A percentile compares a stretch with the other conserved stretches of the same genome.
These are phyloP conservation scores for Magallana gigas DNA, from an alignment of 1,140 invertebrate species.

Conservation along the genomic window DNA sequence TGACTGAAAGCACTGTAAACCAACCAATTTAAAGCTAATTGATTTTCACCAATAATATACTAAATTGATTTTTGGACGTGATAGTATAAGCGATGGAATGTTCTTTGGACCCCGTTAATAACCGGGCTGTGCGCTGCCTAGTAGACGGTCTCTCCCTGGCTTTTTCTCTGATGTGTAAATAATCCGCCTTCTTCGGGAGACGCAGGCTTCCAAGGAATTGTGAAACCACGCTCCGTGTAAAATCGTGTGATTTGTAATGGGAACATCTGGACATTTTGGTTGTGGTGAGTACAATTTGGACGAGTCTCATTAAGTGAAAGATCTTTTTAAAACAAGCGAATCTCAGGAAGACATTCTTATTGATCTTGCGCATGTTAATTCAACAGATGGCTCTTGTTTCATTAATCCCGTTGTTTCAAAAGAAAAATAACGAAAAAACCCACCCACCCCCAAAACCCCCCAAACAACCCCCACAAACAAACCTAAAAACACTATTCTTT, in stretches of 20 bases:
- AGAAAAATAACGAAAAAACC: no score
- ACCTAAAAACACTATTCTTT: no score
- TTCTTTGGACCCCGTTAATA: background rate
- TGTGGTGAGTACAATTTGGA: conserved; percentile 6
- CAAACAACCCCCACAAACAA: no score
- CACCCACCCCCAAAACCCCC: no score
- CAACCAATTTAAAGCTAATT: conserved; percentile 16
- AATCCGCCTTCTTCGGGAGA: background rate
- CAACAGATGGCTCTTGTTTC: background rate
- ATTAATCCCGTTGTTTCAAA: no score
- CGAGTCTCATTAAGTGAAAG: conserved; percentile 4
- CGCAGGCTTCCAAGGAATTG: no score
- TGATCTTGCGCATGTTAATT: background rate
- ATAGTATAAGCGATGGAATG: background rate
- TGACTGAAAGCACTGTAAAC: conserved; percentile 1
- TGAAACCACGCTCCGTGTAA: no score
- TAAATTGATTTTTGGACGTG: conserved; percentile 11
- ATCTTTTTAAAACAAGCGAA: background rate
- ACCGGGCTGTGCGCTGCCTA: background rate
- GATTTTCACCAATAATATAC: conserved; percentile 31
- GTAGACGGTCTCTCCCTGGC: background rate
- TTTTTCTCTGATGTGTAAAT: background rate
- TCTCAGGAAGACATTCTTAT: background rate
- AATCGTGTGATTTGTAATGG: background rate
- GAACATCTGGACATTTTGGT: background rate